These are phyloP conservation scores for Eupithecia subfuscata DNA, from an alignment of 2,888 invertebrate species.

Conservation along the genomic window DNA sequence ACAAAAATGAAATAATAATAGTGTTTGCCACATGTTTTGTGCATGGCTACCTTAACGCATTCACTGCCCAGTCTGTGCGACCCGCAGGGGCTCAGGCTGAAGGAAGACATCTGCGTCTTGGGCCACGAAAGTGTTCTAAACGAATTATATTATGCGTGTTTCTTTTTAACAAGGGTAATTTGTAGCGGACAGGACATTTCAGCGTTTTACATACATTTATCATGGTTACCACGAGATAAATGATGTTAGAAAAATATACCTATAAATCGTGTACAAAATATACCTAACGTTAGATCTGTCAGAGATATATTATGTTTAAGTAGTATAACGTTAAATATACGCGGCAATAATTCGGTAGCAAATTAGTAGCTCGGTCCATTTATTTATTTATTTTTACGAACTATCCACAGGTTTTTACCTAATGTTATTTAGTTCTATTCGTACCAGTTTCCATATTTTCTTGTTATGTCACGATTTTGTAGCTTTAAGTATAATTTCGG, in stretches of 20 bases:
- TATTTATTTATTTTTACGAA: background rate
- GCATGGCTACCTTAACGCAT: too few species aligned
- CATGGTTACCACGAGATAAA: constrained; percentile 2
- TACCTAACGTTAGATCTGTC: background rate
- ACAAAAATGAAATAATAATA: too few species aligned
- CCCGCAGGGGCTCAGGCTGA: too few species aligned
- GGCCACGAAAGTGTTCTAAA: too few species aligned
- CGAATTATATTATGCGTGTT: background rate
- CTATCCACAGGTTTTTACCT: background rate
- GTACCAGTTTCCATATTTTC: background rate
- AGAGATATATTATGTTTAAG: background rate
- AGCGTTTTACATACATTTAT: background rate
- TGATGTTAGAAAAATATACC: background rate
- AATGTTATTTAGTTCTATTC: background rate
- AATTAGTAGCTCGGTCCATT: background rate
- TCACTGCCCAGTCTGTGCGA: too few species aligned
- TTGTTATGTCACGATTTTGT: background rate
- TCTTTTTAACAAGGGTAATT: background rate
- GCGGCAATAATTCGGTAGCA: background rate
- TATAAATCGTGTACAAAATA: background rate
- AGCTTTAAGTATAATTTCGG: background rate
- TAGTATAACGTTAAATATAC: background rate
- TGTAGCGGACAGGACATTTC: background rate
- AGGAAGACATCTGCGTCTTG: too few species aligned
- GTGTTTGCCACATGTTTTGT: too few species aligned